phyloP scores from a whole-genome alignment of 2,797 vertebrate genomes.

The Eulemur rubriventer region DNA sequence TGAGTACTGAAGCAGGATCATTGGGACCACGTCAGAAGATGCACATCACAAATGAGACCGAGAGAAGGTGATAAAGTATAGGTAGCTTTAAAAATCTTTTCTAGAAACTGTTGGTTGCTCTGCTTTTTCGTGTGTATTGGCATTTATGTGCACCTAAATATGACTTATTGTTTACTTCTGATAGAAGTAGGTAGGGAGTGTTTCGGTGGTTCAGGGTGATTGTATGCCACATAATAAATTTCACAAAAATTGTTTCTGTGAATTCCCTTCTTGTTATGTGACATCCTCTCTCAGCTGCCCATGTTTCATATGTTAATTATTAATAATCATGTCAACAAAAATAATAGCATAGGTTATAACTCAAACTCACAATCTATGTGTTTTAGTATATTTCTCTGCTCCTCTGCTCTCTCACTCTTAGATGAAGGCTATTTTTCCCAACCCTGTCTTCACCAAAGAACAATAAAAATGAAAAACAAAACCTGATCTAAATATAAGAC shows the following conservation, averaged over 20 bases:
- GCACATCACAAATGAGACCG: background rate
- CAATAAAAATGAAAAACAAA: background rate
- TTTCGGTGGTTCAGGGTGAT: background rate
- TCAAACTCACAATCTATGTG: background rate
- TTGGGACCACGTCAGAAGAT: background rate
- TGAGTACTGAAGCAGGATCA: background rate
- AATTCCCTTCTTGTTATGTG: background rate
- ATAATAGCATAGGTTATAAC: background rate
- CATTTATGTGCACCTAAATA: background rate
- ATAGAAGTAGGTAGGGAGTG: background rate
- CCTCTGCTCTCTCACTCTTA: background rate
- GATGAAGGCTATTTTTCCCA: background rate
- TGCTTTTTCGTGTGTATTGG: background rate
- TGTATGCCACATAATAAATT: background rate
- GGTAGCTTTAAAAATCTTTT: background rate
- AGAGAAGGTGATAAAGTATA: background rate
- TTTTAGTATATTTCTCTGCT: background rate
- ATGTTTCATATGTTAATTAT: background rate
- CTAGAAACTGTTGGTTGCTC: background rate
- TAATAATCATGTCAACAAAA: constrained; percentile 28
- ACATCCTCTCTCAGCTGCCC: background rate
- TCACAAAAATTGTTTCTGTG: constrained; percentile 8
- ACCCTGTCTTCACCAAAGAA: background rate
- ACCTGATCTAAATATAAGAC: background rate
- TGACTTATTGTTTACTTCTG: background rate